Conservation (phyloP, 1,140 invertebrate species). For the Pachypeltis micranthus region DNA sequence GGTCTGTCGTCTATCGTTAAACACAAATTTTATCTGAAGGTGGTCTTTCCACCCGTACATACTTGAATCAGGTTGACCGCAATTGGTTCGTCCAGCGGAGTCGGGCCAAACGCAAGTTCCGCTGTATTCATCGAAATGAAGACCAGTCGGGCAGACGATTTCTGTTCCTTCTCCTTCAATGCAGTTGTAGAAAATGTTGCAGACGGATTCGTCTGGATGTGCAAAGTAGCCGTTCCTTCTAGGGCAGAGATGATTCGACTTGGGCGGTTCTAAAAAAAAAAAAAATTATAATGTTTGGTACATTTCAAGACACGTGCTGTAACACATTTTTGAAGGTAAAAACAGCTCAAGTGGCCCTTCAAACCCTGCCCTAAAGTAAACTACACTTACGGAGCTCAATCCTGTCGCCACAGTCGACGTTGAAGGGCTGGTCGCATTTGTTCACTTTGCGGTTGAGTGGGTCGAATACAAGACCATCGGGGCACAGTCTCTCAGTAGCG, state of each 20-base stretch:
- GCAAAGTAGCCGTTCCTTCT: constrained; percentile 78
- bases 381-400: constrained; percentile 71
- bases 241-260: constrained; percentile 58
- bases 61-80: constrained; percentile 39
- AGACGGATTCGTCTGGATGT: constrained; percentile 64
- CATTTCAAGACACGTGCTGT: too few relatives aligned
- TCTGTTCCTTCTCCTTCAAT: constrained; percentile 70
- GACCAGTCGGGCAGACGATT: constrained; percentile 67
- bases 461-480: constrained; percentile 78
- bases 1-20: too few relatives aligned
- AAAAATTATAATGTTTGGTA: too few relatives aligned
- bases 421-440: constrained; percentile 83
- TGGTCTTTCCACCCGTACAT: constrained; percentile 27
- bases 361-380: too few relatives aligned
- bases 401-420: constrained; percentile 74
- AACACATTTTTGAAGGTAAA: too few relatives aligned
- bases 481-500: constrained; percentile 61
- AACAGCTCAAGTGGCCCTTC: too few relatives aligned
- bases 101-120: constrained; percentile 82
- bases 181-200: constrained; percentile 80
- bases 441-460: constrained; percentile 67
- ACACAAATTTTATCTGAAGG: too few relatives aligned
- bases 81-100: constrained; percentile 60
- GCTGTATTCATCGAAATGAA: constrained; percentile 77
- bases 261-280: constrained; percentile 59